These are phyloP conservation scores for Drosophila quinaria DNA, from an alignment of 2,888 invertebrate genomes.

Conservation along the genomic window DNA sequence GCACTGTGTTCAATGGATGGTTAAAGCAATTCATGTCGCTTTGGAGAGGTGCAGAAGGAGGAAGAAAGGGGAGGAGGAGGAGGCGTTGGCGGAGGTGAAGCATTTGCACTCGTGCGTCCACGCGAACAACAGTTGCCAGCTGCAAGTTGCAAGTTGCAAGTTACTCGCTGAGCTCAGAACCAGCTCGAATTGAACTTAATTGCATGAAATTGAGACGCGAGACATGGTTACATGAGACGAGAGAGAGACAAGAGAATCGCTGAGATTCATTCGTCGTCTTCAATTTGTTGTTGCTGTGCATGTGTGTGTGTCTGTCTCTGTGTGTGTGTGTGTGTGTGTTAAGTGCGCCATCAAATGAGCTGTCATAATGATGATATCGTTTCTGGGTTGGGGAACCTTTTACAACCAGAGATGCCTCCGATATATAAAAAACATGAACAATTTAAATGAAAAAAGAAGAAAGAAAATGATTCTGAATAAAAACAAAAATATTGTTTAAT, in stretches of 20 bases:
- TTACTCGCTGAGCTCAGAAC: slow-evolving; percentile 26
- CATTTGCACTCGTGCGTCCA: slow-evolving; percentile 62
- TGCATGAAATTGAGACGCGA: slow-evolving; percentile 77
- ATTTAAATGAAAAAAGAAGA: background rate
- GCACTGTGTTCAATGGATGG: slow-evolving; percentile 59
- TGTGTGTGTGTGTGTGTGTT: slow-evolving; percentile 26
- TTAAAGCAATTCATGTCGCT: slow-evolving; percentile 11
- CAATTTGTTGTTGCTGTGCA: slow-evolving; percentile 30
- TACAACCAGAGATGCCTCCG: slow-evolving; percentile 16
- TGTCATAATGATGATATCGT: slow-evolving; percentile 66
- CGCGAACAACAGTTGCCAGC: slow-evolving; percentile 41
- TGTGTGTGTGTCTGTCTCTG: background rate
- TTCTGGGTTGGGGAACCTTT: slow-evolving; percentile 1
- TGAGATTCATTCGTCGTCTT: slow-evolving; percentile 54
- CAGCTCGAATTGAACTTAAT: slow-evolving; percentile 82
- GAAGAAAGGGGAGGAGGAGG: background rate
- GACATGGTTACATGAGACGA: slow-evolving; percentile 43
- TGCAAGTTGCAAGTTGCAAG: slow-evolving; percentile 29
- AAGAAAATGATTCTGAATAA: too few species aligned
- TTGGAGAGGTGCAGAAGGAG: background rate
- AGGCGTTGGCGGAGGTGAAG: slow-evolving; percentile 8
- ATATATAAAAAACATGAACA: background rate
- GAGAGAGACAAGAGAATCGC: slow-evolving; percentile 15
- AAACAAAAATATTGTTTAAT: too few species aligned
- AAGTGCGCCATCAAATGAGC: slow-evolving; percentile 66